phyloP scores from a whole-genome alignment of 2,797 vertebrate species.

The Semotilus atromaculatus region DNA sequence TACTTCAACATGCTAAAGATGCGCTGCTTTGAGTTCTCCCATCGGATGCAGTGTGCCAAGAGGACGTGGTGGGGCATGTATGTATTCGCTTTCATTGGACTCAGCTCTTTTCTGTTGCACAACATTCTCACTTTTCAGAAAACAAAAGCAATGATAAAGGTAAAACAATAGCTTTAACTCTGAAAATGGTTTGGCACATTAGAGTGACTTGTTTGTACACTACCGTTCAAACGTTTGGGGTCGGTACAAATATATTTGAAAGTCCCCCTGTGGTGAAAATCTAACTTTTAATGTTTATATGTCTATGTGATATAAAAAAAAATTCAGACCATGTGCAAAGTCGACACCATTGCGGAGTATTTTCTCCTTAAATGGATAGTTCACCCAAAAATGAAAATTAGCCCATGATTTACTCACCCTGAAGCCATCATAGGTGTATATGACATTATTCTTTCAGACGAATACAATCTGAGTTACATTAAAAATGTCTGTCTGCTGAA shows the following conservation, averaged over 20 bases:
- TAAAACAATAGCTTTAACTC: neutral
- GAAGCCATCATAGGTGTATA: too few relatives aligned
- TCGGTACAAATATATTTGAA: neutral
- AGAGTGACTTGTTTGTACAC: neutral
- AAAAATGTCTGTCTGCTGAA: too few relatives aligned
- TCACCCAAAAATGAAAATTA: too few relatives aligned
- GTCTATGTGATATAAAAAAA: too few relatives aligned
- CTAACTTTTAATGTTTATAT: too few relatives aligned
- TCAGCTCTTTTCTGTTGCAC: neutral
- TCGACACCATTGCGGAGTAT: too few relatives aligned
- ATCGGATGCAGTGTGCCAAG: constrained; percentile 77
- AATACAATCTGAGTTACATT: too few relatives aligned
- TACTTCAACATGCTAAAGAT: constrained; percentile 89
- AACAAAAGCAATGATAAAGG: neutral
- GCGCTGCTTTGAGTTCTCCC: constrained; percentile 85
- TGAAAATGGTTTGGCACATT: neutral
- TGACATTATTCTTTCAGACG: too few relatives aligned
- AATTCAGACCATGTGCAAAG: too few relatives aligned
- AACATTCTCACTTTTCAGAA: neutral
- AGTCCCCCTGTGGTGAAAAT: too few relatives aligned
- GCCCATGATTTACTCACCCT: too few relatives aligned
- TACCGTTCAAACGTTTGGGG: neutral
- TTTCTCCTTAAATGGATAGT: too few relatives aligned
- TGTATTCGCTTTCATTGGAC: constrained; percentile 1
- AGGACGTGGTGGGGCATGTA: constrained; percentile 90